Percentiles rank a stretch among this genome's conserved stretches.
These are phyloP conservation scores for Gobius niger DNA, from an alignment of 2,113 vertebrate species.

Conservation along the genomic window DNA sequence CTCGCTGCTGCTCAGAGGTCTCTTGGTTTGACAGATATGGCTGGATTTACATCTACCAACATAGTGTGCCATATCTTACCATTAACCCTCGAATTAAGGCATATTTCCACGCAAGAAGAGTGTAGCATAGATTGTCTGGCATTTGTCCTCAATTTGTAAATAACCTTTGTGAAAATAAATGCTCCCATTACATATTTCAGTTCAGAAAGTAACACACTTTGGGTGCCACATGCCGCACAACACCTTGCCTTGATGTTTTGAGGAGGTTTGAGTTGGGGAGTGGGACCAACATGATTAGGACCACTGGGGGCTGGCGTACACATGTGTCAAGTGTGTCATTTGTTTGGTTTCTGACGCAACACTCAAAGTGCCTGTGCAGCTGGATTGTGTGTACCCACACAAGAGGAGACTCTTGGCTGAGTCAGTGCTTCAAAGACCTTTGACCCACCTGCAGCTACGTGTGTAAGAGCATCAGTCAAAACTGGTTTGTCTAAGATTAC, in stretches of 20 bases:
- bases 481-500: not conserved
- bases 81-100: not conserved
- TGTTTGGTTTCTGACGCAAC: slow-evolving; percentile 3
- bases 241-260: not conserved
- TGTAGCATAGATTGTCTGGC: too few species aligned
- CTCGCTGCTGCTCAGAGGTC: not conserved
- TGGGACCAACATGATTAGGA: not conserved
- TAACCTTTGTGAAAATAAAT: too few species aligned
- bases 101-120: not conserved
- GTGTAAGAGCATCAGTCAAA: not conserved
- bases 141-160: too few species aligned
- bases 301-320: not conserved
- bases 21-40: not conserved
- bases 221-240: not conserved
- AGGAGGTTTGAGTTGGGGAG: not conserved
- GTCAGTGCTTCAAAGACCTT: slow-evolving; percentile 16
- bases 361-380: slow-evolving; percentile 1
- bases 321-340: not conserved
- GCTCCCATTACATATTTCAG: too few species aligned
- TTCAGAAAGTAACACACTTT: not conserved
- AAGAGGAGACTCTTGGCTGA: not conserved
- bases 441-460: slow-evolving; percentile 4
- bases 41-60: not conserved
- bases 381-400: not conserved
- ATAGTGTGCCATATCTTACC: not conserved